phyloP scores from a whole-genome alignment of 2,113 vertebrate genomes.

The Pluvialis apricaria region DNA sequence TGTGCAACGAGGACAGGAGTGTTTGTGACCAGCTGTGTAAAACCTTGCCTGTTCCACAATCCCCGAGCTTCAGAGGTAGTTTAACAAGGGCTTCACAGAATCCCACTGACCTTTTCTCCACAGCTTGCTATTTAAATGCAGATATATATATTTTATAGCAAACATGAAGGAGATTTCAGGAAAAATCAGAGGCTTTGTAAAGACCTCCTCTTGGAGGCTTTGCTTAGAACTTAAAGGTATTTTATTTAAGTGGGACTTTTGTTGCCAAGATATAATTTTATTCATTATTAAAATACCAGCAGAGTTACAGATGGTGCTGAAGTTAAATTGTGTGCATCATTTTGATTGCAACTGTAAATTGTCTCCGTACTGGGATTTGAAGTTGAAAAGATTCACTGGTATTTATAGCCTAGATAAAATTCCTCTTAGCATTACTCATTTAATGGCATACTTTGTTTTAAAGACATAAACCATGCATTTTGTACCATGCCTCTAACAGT shows the following conservation, averaged over 20 bases:
- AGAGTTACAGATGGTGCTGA: conserved; percentile 59
- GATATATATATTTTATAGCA: not conserved
- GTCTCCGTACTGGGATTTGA: conserved; percentile 49
- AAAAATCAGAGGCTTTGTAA: not conserved
- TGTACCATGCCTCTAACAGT: not conserved
- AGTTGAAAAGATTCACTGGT: conserved; percentile 57
- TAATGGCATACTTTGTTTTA: conserved; percentile 64
- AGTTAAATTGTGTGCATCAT: conserved; percentile 60
- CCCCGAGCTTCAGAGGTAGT: not conserved
- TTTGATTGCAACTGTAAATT: conserved; percentile 69
- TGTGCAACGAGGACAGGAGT: not conserved
- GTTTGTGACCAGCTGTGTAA: not conserved
- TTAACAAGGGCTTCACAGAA: not conserved
- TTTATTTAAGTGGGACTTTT: conserved; percentile 30
- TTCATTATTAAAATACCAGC: conserved; percentile 70
- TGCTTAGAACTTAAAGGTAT: not conserved
- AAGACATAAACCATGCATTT: conserved; percentile 43
- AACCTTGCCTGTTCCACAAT: not conserved
- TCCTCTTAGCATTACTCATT: conserved; percentile 42
- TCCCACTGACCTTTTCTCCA: not conserved
- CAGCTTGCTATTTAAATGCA: not conserved
- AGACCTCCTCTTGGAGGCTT: not conserved
- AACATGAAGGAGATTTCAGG: not conserved
- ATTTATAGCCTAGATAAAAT: conserved; percentile 73
- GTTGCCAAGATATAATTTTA: conserved; percentile 59